phyloP scores from a whole-genome alignment of 1,140 invertebrate species.

The Polypedilum vanderplanki region DNA sequence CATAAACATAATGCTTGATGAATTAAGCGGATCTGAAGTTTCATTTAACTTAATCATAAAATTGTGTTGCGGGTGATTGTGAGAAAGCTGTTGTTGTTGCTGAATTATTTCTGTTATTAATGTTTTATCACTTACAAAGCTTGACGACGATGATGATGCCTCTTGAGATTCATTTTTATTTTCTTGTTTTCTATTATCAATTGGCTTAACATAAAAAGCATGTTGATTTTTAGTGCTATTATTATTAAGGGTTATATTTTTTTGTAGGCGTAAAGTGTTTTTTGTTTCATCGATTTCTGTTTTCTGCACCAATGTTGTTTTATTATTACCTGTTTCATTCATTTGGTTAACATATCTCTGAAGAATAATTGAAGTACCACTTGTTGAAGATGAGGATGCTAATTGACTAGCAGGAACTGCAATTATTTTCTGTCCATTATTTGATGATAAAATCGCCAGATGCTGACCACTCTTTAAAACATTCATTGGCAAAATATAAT shows the following conservation, averaged over 20 bases:
- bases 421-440: slow-evolving; percentile 56
- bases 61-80: slow-evolving; percentile 14
- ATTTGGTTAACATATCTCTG: slow-evolving; percentile 50
- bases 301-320: slow-evolving; percentile 44
- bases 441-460: slow-evolving; percentile 58
- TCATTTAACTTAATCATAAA: slow-evolving; percentile 18
- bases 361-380: slow-evolving; percentile 48
- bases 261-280: neutral
- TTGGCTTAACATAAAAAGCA: neutral
- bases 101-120: slow-evolving; percentile 24
- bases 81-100: neutral
- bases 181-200: slow-evolving; percentile 33
- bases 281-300: neutral
- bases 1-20: slow-evolving; percentile 14
- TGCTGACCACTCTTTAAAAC: slow-evolving; percentile 62
- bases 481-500: slow-evolving; percentile 61
- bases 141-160: neutral
- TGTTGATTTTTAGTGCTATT: neutral
- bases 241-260: neutral
- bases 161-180: neutral
- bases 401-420: slow-evolving; percentile 46
- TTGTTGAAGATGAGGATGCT: slow-evolving; percentile 49
- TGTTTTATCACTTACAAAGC: slow-evolving; percentile 14
- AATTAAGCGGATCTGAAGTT: neutral
- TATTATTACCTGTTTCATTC: slow-evolving; percentile 43